These are phyloP conservation scores for Hemitrygon akajei DNA, from an alignment of 2,797 vertebrate genomes.

Conservation along the genomic window DNA sequence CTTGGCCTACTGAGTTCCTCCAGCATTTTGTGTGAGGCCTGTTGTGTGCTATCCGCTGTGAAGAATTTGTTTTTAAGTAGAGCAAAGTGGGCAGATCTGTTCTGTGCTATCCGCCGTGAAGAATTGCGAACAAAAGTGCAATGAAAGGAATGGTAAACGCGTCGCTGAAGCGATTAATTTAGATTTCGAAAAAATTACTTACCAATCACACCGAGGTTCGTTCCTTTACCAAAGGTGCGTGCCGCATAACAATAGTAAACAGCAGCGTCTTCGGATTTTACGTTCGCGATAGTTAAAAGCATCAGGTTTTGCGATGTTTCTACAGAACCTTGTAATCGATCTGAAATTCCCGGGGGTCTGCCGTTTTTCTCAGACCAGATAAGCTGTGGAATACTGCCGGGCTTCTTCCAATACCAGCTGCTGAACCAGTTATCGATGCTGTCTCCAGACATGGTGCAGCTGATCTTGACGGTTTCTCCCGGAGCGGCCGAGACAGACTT, in stretches of 20 bases:
- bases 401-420: constrained; percentile 14
- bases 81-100: too few relatives aligned
- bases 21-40: too few relatives aligned
- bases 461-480: neutral
- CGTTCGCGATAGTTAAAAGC: neutral
- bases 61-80: too few relatives aligned
- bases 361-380: neutral
- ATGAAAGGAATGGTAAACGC: too few relatives aligned
- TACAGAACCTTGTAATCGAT: neutral
- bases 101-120: too few relatives aligned
- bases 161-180: too few relatives aligned
- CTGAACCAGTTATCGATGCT: neutral
- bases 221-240: neutral
- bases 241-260: neutral
- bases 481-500: neutral
- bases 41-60: too few relatives aligned
- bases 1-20: too few relatives aligned
- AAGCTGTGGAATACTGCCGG: neutral
- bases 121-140: too few relatives aligned
- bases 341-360: neutral
- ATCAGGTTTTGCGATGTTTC: neutral
- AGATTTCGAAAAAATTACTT: neutral
- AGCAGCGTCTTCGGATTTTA: neutral
- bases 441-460: neutral
- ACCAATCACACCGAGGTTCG: neutral